Conservation (phyloP, 1,140 invertebrate genomes). For the Lepeophtheirus salmonis region DNA sequence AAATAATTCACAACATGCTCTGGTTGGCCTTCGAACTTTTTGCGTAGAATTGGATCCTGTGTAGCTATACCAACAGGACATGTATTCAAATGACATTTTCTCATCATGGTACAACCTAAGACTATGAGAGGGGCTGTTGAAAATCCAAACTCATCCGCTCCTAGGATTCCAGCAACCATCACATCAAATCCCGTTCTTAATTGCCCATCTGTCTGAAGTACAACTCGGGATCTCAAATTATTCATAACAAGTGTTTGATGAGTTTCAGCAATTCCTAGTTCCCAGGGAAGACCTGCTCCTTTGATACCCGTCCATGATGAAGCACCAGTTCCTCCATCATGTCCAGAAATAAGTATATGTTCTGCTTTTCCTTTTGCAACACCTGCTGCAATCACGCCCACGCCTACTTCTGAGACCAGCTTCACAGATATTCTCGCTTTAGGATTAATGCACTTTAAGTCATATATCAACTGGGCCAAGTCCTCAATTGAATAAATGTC, state of each 20-base stretch:
- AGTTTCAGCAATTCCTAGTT: slow-evolving; percentile 87
- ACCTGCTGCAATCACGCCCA: slow-evolving; percentile 90
- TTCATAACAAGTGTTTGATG: slow-evolving; percentile 87
- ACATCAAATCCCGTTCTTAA: slow-evolving; percentile 59
- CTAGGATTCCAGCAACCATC: slow-evolving; percentile 80
- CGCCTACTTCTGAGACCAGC: slow-evolving; percentile 92
- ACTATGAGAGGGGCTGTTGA: slow-evolving; percentile 93
- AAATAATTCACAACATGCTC: slow-evolving; percentile 95
- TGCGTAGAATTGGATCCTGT: slow-evolving; percentile 74
- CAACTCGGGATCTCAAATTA: slow-evolving; percentile 77
- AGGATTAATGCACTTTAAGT: slow-evolving; percentile 94
- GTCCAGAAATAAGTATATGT: slow-evolving; percentile 93
- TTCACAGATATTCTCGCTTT: slow-evolving; percentile 88
- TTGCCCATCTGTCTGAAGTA: slow-evolving; percentile 43
- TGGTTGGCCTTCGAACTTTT: slow-evolving; percentile 91
- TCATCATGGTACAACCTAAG: slow-evolving; percentile 97
- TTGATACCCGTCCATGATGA: slow-evolving; percentile 77
- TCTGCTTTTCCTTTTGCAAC: slow-evolving; percentile 98
- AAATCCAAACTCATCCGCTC: slow-evolving; percentile 97
- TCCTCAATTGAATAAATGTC: slow-evolving; percentile 99
- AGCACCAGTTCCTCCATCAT: slow-evolving; percentile 94
- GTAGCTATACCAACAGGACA: slow-evolving; percentile 97
- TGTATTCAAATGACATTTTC: slow-evolving; percentile 97
- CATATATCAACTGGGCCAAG: slow-evolving; percentile 92
- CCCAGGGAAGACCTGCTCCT: slow-evolving; percentile 58